Conservation (phyloP, 2,113 vertebrate species). For the Leptobrachium ailaonicum region DNA sequence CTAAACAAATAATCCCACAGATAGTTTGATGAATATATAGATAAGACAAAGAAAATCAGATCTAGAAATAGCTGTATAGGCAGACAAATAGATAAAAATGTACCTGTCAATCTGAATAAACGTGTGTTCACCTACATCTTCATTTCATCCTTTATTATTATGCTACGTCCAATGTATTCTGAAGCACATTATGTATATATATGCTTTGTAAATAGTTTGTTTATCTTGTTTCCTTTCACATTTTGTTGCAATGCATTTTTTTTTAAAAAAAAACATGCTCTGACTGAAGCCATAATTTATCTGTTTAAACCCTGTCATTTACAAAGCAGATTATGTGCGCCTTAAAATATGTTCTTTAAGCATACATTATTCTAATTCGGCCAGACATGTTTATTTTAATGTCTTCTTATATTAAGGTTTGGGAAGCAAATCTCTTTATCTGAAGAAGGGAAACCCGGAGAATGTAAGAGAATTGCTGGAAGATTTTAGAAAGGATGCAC, state of each 20-base stretch:
- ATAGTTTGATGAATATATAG: no score
- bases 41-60: no score
- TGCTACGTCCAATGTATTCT: no score
- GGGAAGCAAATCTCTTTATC: conserved; percentile 84
- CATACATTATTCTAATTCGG: conserved; percentile 40
- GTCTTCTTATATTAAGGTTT: conserved; percentile 72
- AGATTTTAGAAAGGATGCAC: conserved; percentile 85
- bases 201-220: no score
- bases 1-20: no score
- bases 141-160: no score
- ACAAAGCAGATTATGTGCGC: conserved; percentile 11
- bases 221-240: background rate
- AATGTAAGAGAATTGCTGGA: conserved; percentile 76
- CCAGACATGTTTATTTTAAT: conserved; percentile 46
- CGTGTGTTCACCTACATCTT: no score
- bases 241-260: background rate
- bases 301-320: conserved; percentile 7
- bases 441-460: conserved; percentile 74
- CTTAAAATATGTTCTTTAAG: conserved; percentile 17
- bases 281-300: conserved; percentile 10
- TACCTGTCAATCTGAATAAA: no score
- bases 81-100: no score
- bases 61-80: no score
- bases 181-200: no score
- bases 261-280: background rate